Base-by-base conservation (phyloP, 2,888 invertebrate species). In the Gnatocerus cornutus region DNA sequence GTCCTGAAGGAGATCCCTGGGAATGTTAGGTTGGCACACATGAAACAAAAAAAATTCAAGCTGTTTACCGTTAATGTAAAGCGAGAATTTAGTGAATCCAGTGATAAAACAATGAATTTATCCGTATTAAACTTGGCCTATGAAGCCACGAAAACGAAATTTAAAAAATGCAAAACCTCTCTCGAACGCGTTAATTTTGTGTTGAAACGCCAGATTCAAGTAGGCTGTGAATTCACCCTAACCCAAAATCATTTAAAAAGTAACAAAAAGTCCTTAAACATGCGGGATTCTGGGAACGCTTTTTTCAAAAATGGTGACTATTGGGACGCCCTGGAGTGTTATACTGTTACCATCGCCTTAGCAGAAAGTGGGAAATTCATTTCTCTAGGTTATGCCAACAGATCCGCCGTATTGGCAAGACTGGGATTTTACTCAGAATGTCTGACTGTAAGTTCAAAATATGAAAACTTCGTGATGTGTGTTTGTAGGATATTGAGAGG, bases 371-470 rank as follows among this genome's bases (percentile, higher is more conserved):
- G 84, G 37, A 88, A 90, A n/a, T 87, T 89, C 69, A 87, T 91
- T 69, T 84, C 87, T n/a, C 83, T 92, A 46, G 91, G 91, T 0
- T 88, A 91, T 80, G 90, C 3, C 1, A 45, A 94, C 81, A 88
- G 94, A 76, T 93, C 94, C 45, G 93, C 92, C 16, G 88, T 91
- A 2, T 87, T 93, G 58, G 89, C 88, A 74, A 87, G 88, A 71
- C 85, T 91, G 77, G 85, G 88, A 69, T 88, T 89, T 58, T 92
- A 89, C 79, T 81, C 86, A 12, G 90, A 91, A 79, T 91, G 92
- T 77, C 75, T 92, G 27, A 81, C 86, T 72, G 82, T 81, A 74
- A 76, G 69, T 45, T 45, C 1, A 14, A 3, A 8, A 8, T 14
- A 3, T 45, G 73, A 68, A 46, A 37, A 48, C 27, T 48, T 59